Base-by-base conservation (phyloP, 2,888 invertebrate genomes). In the Tetheella fluctuosa region DNA sequence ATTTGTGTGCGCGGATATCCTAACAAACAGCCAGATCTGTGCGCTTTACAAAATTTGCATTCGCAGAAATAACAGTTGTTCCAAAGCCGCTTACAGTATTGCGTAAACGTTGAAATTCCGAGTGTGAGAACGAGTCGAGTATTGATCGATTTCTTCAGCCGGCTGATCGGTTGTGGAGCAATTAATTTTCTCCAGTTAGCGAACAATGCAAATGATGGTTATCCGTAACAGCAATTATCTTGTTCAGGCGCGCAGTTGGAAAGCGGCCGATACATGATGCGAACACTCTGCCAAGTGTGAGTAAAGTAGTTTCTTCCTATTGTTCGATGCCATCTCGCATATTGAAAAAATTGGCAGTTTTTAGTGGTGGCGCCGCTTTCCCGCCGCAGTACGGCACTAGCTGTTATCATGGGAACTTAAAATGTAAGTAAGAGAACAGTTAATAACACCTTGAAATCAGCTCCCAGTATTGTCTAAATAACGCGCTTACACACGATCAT, bases 201-300 rank as follows among this genome's bases (percentile, higher is more conserved):
- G 78, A 90, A 91, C 90, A 90, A 90, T 91, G 90, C 89, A 89
- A 90, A 88, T 86, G 85, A 89, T 90, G 87, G 86, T 89, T 89
- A 89, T 89, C 88, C 81, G 85, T 80, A 81, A 76, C 79, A 71
- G 80, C 80, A 86, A 89, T 89, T 86, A 87, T 74, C 73, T 82
- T 76, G 83, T 75, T 81, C 83, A 77, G 79, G 81, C 74, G 81
- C 73, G 79, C 77, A 75, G 82, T 83, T 90, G 85, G 92, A 91
- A 91, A 92, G 91, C 88, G 83, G 79, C 74, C 81, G 81, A 77
- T 79, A 80, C 80, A 74, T 74, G 81, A 73, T 76, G 81, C 82
- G 81, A 83, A 80, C 80, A 76, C 73, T 75, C 73, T 75, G 81
- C 79, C 69, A 73, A 78, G 78, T 86, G 88, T 87, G 88, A 87